Evolutionary conservation across 1,140 invertebrate species (phyloP), one percentile per base, ranked within the genome.

Genomic region (Acromyrmex charruanus): DNA sequence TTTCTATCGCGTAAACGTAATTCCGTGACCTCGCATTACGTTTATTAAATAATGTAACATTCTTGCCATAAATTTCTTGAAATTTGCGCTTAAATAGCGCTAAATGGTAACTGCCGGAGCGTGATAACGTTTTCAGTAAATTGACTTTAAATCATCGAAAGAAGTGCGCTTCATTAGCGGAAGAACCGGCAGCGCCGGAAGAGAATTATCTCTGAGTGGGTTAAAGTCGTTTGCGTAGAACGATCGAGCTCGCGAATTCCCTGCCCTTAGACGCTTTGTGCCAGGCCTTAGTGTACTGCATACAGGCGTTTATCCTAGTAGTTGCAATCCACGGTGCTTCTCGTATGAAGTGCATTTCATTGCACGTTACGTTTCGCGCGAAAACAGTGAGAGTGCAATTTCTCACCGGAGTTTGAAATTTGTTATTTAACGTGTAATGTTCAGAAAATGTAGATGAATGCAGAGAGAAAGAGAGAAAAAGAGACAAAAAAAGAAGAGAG

Each of bases 131-230:
- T 82, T 55, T 74, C 68, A 49, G 80, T 59, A 82, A 82, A 82
- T 82, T 82, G 80, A 82, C 80, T 82, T 72, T 82, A 82, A 82
- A 82, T 82, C 80, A 82, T 82, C 68, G 80, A 82, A 82, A 82
- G 80, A 82, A 82, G 68, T 55, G 68, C 68, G 80, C 68, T 82
- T 82, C 80, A 82, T 82, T 82, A 82, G 69, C 80, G 80, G 68
- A 82, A 61, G 80, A 74, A 82, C 80, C 68, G 55, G 35, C 68
- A 74, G 39, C 68, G 53, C 18, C 21, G 39, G 80, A 74, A 74
- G 80, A 82, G 80, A 82, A 82, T 82, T 82, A 82, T 82, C 80
- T 59, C 55, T 44, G 80, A 82, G 80, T 82, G 66, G 66, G 66
- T 82, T 82, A 74, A 82, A 82, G 80, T 82, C 80, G 80, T 82